Percentiles rank a stretch among this genome's conserved stretches.
These are phyloP conservation scores for Ichneumoninae sp. DNA, from an alignment of 2,888 invertebrate genomes.

Conservation along the genomic window DNA sequence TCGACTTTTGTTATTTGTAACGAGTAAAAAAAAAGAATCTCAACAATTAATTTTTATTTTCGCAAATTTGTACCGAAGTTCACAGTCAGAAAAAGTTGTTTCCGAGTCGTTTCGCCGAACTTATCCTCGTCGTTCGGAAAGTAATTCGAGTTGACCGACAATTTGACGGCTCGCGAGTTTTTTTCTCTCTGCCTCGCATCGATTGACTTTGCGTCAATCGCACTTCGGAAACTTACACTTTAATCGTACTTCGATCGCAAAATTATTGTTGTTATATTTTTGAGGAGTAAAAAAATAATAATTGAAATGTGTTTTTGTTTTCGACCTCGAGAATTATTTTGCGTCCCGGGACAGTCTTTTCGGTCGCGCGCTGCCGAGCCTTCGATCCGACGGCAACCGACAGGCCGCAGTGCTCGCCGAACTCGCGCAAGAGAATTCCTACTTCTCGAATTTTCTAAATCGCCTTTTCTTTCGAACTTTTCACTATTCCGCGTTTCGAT, in stretches of 20 bases:
- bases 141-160: too few species aligned
- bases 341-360: neutral
- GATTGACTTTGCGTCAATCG: neutral
- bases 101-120: too few species aligned
- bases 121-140: too few species aligned
- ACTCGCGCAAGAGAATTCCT: neutral
- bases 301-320: neutral
- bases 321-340: neutral
- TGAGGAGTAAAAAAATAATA: too few species aligned
- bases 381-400: conserved; percentile 64
- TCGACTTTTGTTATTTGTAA: too few species aligned
- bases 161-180: neutral
- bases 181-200: neutral
- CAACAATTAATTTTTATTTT: too few species aligned
- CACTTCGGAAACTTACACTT: too few species aligned
- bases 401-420: neutral
- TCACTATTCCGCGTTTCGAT: neutral
- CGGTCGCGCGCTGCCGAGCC: conserved; percentile 47
- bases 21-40: too few species aligned
- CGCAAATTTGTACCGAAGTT: too few species aligned
- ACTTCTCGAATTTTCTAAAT: neutral
- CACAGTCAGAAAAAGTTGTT: too few species aligned
- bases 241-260: too few species aligned
- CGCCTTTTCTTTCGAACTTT: neutral
- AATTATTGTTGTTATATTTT: neutral